A percentile compares a stretch with the other conserved stretches of the same genome.
phyloP scores from a whole-genome alignment of 2,888 invertebrate genomes.

The Andrena bicolor region DNA sequence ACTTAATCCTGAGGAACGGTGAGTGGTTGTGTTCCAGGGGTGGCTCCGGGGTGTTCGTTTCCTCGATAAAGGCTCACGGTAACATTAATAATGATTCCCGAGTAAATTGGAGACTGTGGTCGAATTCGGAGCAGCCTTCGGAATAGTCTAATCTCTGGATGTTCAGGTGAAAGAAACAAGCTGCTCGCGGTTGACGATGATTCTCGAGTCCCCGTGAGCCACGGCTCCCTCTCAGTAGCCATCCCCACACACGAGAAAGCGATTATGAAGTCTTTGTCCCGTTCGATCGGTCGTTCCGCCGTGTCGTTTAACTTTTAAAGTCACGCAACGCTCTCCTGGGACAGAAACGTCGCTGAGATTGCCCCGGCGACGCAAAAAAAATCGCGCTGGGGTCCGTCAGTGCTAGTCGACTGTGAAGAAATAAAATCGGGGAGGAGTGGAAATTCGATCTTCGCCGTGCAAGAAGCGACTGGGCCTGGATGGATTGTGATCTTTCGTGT shows the following conservation, averaged over 20 bases:
- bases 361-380: not conserved
- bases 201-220: not conserved
- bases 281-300: constrained; percentile 1
- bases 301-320: constrained; percentile 4
- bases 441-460: constrained; percentile 38
- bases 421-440: not conserved
- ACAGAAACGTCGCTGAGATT: not conserved
- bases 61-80: not conserved
- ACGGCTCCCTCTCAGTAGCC: not conserved
- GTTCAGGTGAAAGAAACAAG: not conserved
- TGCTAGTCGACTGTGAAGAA: constrained; percentile 50
- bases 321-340: not conserved
- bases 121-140: not conserved
- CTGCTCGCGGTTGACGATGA: no score
- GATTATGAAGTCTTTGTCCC: not conserved
- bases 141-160: not conserved
- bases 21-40: not conserved
- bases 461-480: constrained; percentile 35
- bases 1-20: not conserved
- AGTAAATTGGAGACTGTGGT: not conserved
- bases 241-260: not conserved
- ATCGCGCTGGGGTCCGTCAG: constrained; percentile 27
- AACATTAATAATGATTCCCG: not conserved
- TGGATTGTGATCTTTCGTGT: constrained; percentile 55
- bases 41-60: not conserved